Conservation (phyloP, 1,140 invertebrate genomes). For the Leucophenga varia region DNA sequence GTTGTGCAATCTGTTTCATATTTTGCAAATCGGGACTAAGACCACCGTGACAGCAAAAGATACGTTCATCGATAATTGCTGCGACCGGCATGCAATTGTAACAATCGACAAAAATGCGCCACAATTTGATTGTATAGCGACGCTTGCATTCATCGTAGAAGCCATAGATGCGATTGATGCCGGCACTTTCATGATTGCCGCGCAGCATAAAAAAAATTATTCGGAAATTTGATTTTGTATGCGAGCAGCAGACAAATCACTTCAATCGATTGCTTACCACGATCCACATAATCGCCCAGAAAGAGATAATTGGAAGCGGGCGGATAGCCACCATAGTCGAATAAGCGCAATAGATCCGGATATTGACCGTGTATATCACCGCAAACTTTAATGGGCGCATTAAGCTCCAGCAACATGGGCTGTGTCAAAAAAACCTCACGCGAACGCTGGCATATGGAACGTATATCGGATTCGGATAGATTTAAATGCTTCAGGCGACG, state of each 20-base stretch:
- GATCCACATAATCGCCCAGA: slow-evolving; percentile 82
- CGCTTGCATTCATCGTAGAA: slow-evolving; percentile 96
- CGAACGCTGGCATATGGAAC: slow-evolving; percentile 90
- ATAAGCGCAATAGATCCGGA: slow-evolving; percentile 92
- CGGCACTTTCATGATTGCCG: slow-evolving; percentile 59
- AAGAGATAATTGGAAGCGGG: slow-evolving; percentile 99
- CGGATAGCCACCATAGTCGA: slow-evolving; percentile 98
- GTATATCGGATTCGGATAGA: slow-evolving; percentile 91
- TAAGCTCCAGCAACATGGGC: slow-evolving; percentile 93
- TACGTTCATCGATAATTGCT: slow-evolving; percentile 94
- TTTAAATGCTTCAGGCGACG: slow-evolving; percentile 95
- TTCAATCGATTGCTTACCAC: slow-evolving; percentile 82
- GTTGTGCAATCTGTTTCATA: slow-evolving; percentile 84
- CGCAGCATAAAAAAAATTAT: slow-evolving; percentile 83
- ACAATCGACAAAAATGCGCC: slow-evolving; percentile 88
- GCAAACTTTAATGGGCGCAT: slow-evolving; percentile 97
- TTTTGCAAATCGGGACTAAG: slow-evolving; percentile 82
- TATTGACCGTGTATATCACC: slow-evolving; percentile 99
- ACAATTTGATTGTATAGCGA: slow-evolving; percentile 94
- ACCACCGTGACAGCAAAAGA: slow-evolving; percentile 95
- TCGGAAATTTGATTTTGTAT: slow-evolving; percentile 90
- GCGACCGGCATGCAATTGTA: slow-evolving; percentile 76
- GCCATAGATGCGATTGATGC: slow-evolving; percentile 87
- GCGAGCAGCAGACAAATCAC: slow-evolving; percentile 90
- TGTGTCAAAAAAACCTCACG: slow-evolving; percentile 97